Conservation (phyloP, 1,140 invertebrate species). For the Drosophila erecta region DNA sequence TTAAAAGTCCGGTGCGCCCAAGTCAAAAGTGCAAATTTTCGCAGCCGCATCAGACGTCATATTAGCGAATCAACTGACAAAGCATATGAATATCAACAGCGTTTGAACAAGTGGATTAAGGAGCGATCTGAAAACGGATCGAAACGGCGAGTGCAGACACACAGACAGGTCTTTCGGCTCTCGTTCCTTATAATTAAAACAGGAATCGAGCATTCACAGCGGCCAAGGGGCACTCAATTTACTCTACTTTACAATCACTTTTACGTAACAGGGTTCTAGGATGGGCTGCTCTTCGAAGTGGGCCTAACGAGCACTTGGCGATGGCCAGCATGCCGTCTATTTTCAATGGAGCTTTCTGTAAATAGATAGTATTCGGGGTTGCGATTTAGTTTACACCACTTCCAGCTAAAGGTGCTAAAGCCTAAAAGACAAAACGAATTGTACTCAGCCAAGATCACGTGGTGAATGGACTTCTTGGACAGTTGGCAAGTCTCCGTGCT, state of each 20-base stretch:
- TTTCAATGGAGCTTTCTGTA: no score
- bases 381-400: no score
- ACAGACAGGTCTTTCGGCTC: constrained; percentile 22
- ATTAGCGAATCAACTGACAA: constrained; percentile 83
- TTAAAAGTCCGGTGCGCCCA: constrained; percentile 72
- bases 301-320: no score
- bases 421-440: no score
- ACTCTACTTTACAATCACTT: neutral
- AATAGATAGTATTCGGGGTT: no score
- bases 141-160: constrained; percentile 16
- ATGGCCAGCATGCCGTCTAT: no score
- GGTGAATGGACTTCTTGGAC: neutral
- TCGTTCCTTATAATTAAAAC: constrained; percentile 57
- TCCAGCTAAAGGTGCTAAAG: no score
- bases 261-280: no score
- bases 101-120: constrained; percentile 82
- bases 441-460: neutral
- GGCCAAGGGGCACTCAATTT: neutral
- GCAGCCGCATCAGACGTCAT: constrained; percentile 81
- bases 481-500: constrained; percentile 31
- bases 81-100: constrained; percentile 83
- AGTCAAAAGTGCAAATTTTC: constrained; percentile 83
- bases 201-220: constrained; percentile 3
- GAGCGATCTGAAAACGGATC: constrained; percentile 19
- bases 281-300: no score